Base-by-base conservation (phyloP, 1,140 invertebrate genomes). In the Aporrectodea caliginosa region DNA sequence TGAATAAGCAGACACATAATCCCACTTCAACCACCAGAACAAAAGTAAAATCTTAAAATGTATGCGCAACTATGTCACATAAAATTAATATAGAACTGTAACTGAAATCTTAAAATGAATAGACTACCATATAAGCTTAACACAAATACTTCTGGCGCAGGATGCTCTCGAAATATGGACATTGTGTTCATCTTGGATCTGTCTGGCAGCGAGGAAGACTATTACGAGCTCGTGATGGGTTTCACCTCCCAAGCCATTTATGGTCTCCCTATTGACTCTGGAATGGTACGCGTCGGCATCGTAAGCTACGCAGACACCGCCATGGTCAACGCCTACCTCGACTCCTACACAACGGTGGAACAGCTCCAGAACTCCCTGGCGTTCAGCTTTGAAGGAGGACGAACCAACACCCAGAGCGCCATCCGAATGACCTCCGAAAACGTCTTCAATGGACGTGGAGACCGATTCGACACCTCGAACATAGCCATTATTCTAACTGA, bases 401-500 rank as follows among this genome's bases (percentile, higher is more conserved):
- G 33, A 29, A 78, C 69, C 70, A 78, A 78, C 77, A 78, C 77
- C 1, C 77, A 78, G 69, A 32, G 33, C 0, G 77, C 77, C 31
- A 70, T 78, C 69, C 31, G 22, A 14, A 73, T 1, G 68, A 29
- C 35, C 16, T 72, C 29, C 32, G 33, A 78, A 2, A 27, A 29
- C 6, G 77, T 78, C 30, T 77, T 77, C 71, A 1, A 1, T n/a
- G 35, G 6, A 1, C 68, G 77, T 0, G 77, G 77, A 16, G 85
- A 85, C 70, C 80, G 86, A 78, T 79, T 77, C 2, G 81, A 83
- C 75, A 85, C 83, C 14, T 84, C 85, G n/a, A 85, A 87, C 75
- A 82, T 81, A 16, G 82, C 85, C 32, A 77, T 87, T 58, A 78
- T 87, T 12, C 81, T 87, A 16, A 87, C 86, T 0, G 85, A 87